These are phyloP conservation scores for Myrmophylax atrothorax DNA, from an alignment of 2,113 vertebrate species.

Conservation along the genomic window DNA sequence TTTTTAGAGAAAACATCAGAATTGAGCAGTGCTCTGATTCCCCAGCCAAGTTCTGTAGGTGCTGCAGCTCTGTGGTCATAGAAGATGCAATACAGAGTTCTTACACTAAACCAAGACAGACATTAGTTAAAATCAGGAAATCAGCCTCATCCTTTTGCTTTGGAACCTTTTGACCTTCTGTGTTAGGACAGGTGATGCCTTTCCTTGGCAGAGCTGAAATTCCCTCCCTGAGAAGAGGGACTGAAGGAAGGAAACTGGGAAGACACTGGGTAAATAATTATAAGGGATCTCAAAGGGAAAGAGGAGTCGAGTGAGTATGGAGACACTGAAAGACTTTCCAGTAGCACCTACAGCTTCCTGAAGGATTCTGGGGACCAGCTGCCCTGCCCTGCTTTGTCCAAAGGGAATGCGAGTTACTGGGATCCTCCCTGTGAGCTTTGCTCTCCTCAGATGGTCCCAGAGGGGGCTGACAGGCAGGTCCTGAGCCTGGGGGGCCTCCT, in stretches of 20 bases:
- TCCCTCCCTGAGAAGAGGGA: neutral
- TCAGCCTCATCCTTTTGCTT: neutral
- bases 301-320: neutral
- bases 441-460: neutral
- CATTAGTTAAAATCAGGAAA: neutral
- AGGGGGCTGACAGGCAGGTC: neutral
- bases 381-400: neutral
- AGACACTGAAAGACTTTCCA: neutral
- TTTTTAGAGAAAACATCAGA: slow-evolving; percentile 1
- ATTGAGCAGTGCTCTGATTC: neutral
- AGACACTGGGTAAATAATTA: neutral
- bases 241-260: neutral
- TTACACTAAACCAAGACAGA: neutral
- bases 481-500: neutral
- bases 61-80: neutral
- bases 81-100: neutral
- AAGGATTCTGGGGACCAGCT: neutral
- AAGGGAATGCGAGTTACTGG: neutral
- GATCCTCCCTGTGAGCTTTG: neutral
- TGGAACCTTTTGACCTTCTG: neutral
- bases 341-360: neutral
- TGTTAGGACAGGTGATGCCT: neutral
- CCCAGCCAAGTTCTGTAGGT: neutral
- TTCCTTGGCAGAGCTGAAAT: neutral
- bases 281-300: neutral